Percentiles rank a stretch among this genome's conserved stretches.
phyloP scores from a whole-genome alignment of 2,797 vertebrate genomes.

The Propithecus deckenii region DNA sequence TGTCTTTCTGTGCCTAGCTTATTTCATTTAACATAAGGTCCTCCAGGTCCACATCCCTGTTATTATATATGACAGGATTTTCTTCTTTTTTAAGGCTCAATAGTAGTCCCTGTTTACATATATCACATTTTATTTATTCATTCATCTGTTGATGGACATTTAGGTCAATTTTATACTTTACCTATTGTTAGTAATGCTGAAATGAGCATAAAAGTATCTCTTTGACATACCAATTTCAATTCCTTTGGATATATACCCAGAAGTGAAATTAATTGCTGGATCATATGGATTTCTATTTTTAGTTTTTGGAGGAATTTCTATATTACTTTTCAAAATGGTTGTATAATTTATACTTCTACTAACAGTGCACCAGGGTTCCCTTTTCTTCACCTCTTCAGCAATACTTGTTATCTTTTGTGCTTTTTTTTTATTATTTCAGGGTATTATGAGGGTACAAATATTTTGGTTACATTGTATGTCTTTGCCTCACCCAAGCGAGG shows the following conservation, averaged over 20 bases:
- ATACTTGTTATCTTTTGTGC: not conserved
- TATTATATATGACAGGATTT: not conserved
- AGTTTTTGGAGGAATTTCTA: not conserved
- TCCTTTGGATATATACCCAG: too few species aligned
- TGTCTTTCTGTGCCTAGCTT: not conserved
- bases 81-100: not conserved
- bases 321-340: not conserved
- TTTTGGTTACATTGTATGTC: too few species aligned
- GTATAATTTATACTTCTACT: not conserved
- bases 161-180: not conserved
- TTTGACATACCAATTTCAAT: too few species aligned
- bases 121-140: not conserved
- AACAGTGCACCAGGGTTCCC: not conserved
- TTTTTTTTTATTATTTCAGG: not conserved
- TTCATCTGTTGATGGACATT: not conserved
- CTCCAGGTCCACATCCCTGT: not conserved
- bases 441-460: too few species aligned
- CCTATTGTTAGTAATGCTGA: too few species aligned
- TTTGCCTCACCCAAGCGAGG: too few species aligned
- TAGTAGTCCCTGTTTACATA: not conserved
- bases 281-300: too few species aligned
- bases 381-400: not conserved
- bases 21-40: not conserved
- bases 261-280: too few species aligned
- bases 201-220: too few species aligned